phyloP scores from a whole-genome alignment of 2,113 vertebrate species.

The Thamnaconus septentrionalis region DNA sequence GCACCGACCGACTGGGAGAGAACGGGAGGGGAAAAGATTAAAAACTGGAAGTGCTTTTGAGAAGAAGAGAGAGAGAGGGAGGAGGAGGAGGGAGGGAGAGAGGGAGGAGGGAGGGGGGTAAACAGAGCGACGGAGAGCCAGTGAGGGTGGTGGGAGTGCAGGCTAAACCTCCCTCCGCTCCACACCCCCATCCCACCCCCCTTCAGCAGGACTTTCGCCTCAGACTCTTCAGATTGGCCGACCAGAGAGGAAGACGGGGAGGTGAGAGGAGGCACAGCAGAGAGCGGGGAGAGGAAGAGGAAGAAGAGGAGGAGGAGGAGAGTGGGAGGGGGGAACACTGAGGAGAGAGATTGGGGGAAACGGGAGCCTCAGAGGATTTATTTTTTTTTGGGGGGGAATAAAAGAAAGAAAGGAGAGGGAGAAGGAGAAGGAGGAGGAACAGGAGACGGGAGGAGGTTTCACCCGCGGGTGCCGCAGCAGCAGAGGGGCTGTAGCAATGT shows the following conservation, averaged over 20 bases:
- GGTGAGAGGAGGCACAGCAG: slow-evolving; percentile 20
- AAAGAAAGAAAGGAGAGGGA: slow-evolving; percentile 15
- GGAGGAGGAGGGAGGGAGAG: background rate
- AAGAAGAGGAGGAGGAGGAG: slow-evolving; percentile 26
- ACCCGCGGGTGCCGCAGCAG: slow-evolving; percentile 25
- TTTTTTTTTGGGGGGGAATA: background rate
- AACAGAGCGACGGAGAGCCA: slow-evolving; percentile 26
- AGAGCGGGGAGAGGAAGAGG: slow-evolving; percentile 25
- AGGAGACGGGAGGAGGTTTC: slow-evolving; percentile 35
- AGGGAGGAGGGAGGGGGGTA: background rate
- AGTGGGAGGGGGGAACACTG: slow-evolving; percentile 11
- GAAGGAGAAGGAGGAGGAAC: slow-evolving; percentile 23
- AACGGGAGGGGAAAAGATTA: slow-evolving; percentile 8
- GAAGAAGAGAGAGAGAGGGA: slow-evolving; percentile 4
- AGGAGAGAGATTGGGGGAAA: background rate
- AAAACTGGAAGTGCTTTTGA: slow-evolving; percentile 19
- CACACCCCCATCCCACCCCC: background rate
- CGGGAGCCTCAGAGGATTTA: slow-evolving; percentile 48
- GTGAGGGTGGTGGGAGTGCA: slow-evolving; percentile 39
- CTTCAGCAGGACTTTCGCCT: slow-evolving; percentile 36
- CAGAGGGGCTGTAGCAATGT: slow-evolving; percentile 52
- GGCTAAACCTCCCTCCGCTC: slow-evolving; percentile 16
- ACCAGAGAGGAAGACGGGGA: slow-evolving; percentile 20
- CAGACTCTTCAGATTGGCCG: slow-evolving; percentile 32
- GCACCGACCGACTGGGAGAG: slow-evolving; percentile 12